phyloP scores from a whole-genome alignment of 2,113 vertebrate species.

The Trogon melanurus region DNA sequence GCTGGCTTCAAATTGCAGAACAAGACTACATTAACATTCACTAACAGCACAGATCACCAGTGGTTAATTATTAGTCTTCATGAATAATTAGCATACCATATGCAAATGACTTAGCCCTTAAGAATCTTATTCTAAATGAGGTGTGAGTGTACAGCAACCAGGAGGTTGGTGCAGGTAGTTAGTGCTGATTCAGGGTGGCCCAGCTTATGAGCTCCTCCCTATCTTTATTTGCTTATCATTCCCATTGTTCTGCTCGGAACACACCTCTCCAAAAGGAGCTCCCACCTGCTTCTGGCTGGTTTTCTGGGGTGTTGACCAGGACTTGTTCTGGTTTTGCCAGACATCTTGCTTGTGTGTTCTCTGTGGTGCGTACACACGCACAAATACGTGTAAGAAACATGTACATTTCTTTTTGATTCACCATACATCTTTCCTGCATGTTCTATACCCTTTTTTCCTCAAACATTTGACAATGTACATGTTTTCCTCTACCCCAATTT shows the following conservation, averaged over 20 bases:
- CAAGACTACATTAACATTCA: neutral
- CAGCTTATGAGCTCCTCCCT: neutral
- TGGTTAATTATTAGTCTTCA: neutral
- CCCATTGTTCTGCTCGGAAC: neutral
- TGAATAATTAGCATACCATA: neutral
- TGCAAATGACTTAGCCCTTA: neutral
- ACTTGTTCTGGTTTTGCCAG: neutral
- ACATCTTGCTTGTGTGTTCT: neutral
- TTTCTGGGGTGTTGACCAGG: neutral
- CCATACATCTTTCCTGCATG: neutral
- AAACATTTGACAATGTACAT: neutral
- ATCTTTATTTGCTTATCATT: fast-evolving
- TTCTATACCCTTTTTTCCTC: neutral
- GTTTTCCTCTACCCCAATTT: neutral
- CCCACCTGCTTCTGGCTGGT: neutral
- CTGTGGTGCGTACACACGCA: neutral
- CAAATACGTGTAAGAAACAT: fast-evolving
- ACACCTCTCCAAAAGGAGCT: neutral
- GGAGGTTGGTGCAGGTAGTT: neutral
- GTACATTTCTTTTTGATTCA: neutral
- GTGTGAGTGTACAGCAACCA: neutral
- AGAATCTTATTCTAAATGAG: neutral
- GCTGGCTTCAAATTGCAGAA: neutral
- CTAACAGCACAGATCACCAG: neutral
- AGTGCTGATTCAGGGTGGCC: neutral